Evolutionary conservation across 2,113 vertebrate species (phyloP), one percentile per base, ranked within the genome.

Genomic region (Cyrtonyx montezumae): DNA sequence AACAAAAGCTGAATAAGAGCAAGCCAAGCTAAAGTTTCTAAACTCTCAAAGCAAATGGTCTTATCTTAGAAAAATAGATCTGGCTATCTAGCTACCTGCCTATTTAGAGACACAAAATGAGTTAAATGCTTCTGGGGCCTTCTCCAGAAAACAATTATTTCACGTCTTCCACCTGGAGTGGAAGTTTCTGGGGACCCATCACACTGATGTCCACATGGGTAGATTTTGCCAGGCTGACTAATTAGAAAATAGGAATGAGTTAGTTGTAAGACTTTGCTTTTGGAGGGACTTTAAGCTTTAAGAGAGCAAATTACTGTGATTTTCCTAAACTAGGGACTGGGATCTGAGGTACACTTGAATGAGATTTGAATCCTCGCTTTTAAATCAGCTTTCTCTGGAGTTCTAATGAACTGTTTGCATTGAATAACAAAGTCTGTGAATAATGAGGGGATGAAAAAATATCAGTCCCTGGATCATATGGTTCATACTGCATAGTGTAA

Each of bases 1-100:
- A 94, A 15, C 40, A 93, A 36, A 11, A 91, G 79, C 59, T 32
- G 49, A 88, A 65, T 77, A 77, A 55, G 43, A 67, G 94, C 94
- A 96, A 74, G 3, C 2, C 17, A 80, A 74, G 5, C 8, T 63
- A 20, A 78, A 81, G 7, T 16, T 84, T 79, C 55, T 25, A 69
- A 93, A 71, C 5, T n/a, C 49, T 70, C 20, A 46, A 67, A 80
- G 28, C 2, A 93, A 66, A 87, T 77, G 8, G 1, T 4, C n/a
- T 76, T 80, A 3, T 86, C 8, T 73, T 46, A 70, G 23, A 34
- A 83, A 89, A 71, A 7, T 5, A 68, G 36, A 89, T 21, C 12
- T 49, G 22, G 2, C 21, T 89, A 28, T 37, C 23, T 87, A 49
- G 22, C 15, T 62, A 69, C 7, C 18, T 46, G 23, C 86, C 36